Evolutionary conservation across 1,140 invertebrate genomes (phyloP).

Genomic region (Psilanteris sp.): DNA sequence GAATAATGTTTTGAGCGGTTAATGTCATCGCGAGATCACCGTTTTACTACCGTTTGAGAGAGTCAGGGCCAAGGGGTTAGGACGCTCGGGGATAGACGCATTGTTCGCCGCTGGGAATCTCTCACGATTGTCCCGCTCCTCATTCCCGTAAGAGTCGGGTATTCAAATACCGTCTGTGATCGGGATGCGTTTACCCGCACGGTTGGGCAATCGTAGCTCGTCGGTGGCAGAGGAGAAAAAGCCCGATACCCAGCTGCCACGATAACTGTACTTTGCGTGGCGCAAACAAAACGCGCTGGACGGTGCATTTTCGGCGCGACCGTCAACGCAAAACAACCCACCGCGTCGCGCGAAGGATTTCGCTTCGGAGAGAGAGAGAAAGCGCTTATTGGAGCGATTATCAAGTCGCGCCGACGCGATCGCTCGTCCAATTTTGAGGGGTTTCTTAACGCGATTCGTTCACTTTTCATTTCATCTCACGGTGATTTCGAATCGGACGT

Average conservation of each 20-base stretch:
- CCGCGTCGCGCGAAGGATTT: conserved; percentile 12
- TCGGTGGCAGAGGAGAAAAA: conserved; percentile 35
- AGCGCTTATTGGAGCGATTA: conserved; percentile 57
- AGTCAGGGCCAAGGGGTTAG: conserved; percentile 64
- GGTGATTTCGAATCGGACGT: conserved; percentile 10
- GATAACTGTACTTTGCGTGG: conserved; percentile 53
- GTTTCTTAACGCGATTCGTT: conserved; percentile 11
- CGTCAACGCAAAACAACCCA: too few relatives aligned
- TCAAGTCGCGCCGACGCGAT: conserved; percentile 20
- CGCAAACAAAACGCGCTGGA: conserved; percentile 4
- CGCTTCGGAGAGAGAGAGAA: conserved; percentile 53
- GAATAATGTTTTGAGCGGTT: conserved; percentile 46
- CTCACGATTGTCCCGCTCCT: conserved; percentile 77
- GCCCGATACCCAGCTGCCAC: conserved; percentile 23
- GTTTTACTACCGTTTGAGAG: conserved; percentile 73
- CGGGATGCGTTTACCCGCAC: conserved; percentile 69
- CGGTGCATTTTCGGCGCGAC: conserved; percentile 37
- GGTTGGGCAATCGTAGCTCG: conserved; percentile 69
- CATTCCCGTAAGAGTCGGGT: conserved; percentile 73
- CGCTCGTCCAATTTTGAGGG: conserved; percentile 27
- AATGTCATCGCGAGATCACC: conserved; percentile 68
- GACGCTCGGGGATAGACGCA: conserved; percentile 67
- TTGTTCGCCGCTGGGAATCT: conserved; percentile 78
- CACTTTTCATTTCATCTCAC: conserved; percentile 45
- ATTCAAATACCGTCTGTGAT: conserved; percentile 73